Evolutionary conservation across 2,888 invertebrate genomes (phyloP).

Genomic region (Trichacis sp.): DNA sequence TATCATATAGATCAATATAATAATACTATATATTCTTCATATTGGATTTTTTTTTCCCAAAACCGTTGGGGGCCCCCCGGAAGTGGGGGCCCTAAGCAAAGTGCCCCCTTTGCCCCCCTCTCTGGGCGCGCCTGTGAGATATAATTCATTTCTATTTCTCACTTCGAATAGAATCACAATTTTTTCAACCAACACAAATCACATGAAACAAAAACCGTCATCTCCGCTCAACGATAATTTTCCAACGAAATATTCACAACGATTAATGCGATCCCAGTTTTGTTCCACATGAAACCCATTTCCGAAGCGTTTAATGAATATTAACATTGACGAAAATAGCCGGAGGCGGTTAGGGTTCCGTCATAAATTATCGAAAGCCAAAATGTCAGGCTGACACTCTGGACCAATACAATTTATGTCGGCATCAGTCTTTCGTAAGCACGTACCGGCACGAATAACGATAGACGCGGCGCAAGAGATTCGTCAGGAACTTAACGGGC

Average conservation of each 20-base stretch:
- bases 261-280: not conserved
- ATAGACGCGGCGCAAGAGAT: not conserved
- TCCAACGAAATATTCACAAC: too few relatives aligned
- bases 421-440: slow-evolving; percentile 6
- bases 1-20: too few relatives aligned
- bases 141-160: too few relatives aligned
- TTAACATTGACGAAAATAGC: not conserved
- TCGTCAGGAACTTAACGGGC: slow-evolving; percentile 15
- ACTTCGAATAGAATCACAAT: too few relatives aligned
- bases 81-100: too few relatives aligned
- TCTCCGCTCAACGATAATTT: not conserved
- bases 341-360: not conserved
- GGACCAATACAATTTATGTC: not conserved
- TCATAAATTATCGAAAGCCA: not conserved
- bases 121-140: too few relatives aligned
- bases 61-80: too few relatives aligned
- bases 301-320: not conserved
- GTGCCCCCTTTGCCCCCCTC: too few relatives aligned
- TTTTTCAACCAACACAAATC: not conserved
- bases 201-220: not conserved
- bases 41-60: too few relatives aligned
- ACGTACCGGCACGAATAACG: not conserved
- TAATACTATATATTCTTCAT: too few relatives aligned
- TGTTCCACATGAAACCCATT: not conserved
- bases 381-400: not conserved